Base-by-base conservation (phyloP, 2,113 vertebrate genomes). In the Prunella himalayana region DNA sequence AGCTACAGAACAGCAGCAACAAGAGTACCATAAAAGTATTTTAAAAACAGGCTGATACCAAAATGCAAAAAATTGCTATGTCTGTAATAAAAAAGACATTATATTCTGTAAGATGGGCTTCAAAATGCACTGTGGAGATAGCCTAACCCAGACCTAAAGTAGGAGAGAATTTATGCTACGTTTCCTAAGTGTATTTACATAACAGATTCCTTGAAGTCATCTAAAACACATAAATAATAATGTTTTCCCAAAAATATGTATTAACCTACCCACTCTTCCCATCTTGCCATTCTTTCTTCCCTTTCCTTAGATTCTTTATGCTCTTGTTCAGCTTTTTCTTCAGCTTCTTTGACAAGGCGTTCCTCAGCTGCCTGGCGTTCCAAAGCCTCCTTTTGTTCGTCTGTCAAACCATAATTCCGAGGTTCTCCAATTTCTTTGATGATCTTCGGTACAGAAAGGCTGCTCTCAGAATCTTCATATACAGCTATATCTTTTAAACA, bases 251-350 rank as follows among this genome's bases (percentile, higher is more conserved):
- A 59, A 76, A 23, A n/a, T 20, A 75, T 14, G 0, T 64, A 49
- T 87, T 78, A 54, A 71, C 98, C 90, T 97, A 99, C 99, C 99
- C 99, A 99, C 63, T 99, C 98, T 92, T 98, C 98, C 99, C 98
- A 99, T 57, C 92, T 91, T 16, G 97, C 97, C 11, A 97, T 88
- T 88, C 97, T 99, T 91, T 98, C 96, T 1, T 96, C 96, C 4
- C 83, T 97, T 95, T 99, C 99, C 60, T 98, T 63, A 4, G 95
- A 94, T 89, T 99, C 98, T 73, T 17, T 95, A 49, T 6, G 86
- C 82, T 98, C 97, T 24, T 53, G 86, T 35, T 98, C 98, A 0
- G 94, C 98, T 22, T 86, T 96, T 80, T 97, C 89, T 50, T 95
- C 63, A 6, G 95, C 97, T 97, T 99, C 97, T 88, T 25, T 96